These are phyloP conservation scores for Tipula lateralis DNA, from an alignment of 2,888 invertebrate genomes.

Conservation along the genomic window DNA sequence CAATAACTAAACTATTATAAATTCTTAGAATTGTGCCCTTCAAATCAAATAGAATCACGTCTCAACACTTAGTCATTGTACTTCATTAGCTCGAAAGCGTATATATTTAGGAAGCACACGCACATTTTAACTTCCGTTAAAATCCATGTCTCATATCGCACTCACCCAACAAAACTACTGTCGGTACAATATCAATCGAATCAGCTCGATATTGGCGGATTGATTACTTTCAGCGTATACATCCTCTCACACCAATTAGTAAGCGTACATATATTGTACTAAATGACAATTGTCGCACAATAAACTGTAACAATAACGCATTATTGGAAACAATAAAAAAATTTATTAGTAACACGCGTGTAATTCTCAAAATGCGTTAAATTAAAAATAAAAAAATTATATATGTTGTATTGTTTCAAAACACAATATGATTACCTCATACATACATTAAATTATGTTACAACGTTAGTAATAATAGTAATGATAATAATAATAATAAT, in stretches of 20 bases:
- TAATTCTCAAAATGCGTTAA: not conserved
- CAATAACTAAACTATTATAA: not conserved
- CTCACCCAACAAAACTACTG: not conserved
- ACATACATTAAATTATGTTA: not conserved
- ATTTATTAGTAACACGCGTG: not conserved
- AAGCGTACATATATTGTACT: not conserved
- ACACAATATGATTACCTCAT: constrained; percentile 5
- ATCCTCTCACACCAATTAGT: not conserved
- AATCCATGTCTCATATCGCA: not conserved
- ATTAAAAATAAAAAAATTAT: not conserved
- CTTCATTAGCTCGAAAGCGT: not conserved
- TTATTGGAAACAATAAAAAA: constrained; percentile 9
- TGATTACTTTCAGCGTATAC: not conserved
- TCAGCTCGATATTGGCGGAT: not conserved
- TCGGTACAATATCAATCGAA: not conserved
- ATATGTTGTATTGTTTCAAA: not conserved
- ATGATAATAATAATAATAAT: not conserved
- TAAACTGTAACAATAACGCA: constrained; percentile 13
- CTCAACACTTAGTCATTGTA: not conserved
- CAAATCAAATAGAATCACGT: not conserved
- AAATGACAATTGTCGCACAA: not conserved
- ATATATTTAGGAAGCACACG: not conserved
- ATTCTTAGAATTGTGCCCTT: not conserved
- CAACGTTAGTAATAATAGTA: not conserved
- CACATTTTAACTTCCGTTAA: not conserved